These are phyloP conservation scores for Anhinga anhinga DNA, from an alignment of 2,113 vertebrate species.

Conservation along the genomic window DNA sequence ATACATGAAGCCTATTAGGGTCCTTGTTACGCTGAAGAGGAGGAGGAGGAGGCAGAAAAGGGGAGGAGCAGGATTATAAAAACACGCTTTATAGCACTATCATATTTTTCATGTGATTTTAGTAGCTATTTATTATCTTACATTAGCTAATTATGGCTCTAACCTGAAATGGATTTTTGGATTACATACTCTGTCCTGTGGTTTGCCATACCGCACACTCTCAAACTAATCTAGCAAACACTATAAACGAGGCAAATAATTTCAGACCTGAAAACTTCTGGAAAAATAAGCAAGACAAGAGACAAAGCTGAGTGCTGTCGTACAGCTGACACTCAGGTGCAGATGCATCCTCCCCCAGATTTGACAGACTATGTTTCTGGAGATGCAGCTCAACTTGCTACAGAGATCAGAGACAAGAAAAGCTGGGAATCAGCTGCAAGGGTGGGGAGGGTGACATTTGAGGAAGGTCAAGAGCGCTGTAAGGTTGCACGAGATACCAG, in stretches of 20 bases:
- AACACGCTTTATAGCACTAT: neutral
- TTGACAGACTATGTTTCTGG: neutral
- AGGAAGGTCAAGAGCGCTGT: neutral
- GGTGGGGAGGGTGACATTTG: accelerated
- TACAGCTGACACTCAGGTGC: neutral
- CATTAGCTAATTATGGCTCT: conserved; percentile 47
- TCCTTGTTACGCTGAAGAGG: conserved; percentile 62
- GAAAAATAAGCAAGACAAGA: neutral
- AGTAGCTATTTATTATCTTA: conserved; percentile 41
- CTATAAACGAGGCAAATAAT: neutral
- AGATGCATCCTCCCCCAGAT: neutral
- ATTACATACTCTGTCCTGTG: neutral
- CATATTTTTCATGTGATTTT: conserved; percentile 31
- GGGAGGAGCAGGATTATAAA: conserved; percentile 67
- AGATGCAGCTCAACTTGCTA: neutral
- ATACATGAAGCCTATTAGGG: conserved; percentile 89
- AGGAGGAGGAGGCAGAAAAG: conserved; percentile 52
- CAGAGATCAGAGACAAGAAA: neutral
- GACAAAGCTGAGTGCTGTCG: accelerated
- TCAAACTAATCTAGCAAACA: neutral
- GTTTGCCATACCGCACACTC: neutral
- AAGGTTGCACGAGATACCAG: neutral
- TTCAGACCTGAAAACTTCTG: neutral
- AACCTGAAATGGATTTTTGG: neutral
- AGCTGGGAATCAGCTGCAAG: neutral